Base-by-base conservation (phyloP, 2,888 invertebrate species). In the Heliconius sara region DNA sequence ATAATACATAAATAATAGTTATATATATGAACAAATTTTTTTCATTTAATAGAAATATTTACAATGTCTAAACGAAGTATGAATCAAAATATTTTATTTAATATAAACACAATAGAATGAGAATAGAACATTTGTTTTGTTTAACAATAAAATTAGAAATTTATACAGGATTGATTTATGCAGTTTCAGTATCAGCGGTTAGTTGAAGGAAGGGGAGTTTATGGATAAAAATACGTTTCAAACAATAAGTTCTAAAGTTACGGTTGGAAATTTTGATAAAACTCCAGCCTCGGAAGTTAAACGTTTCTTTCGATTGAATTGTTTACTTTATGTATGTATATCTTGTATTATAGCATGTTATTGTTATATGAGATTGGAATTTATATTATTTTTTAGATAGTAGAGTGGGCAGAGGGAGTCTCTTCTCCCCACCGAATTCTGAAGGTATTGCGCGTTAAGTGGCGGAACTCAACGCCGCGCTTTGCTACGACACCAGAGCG, bases 261-360 rank as follows among this genome's bases (percentile, higher is more conserved):
- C 76, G n/a, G 72, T 68, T 70, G 72, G 72, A 78, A 81, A 80
- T 74, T 76, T 80, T 76, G 65, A 72, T 76, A n/a, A 76, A 79
- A 78, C 79, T 77, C 70, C 25, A 25, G 25, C 30, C 65, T 80
- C 57, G n/a, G 25, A 66, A 52, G 73, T 73, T 30, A 80, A 66
- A 25, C 68, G 47, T 19, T 79, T 78, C 52, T 73, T 81, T 79
- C 22, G n/a, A 65, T 47, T 60, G 25, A 68, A 39, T 68, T 68
- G 68, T 79, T 79, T 75, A 63, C 39, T 67, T 39, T n/a, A 66
- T 25, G 16, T 66, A 47, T 16, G 47, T 57, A 57, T 57, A 57
- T 57, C 22, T 22, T 22, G 1, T 0, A 57, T 57, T 22, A 57
- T 57, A 57, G 5, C 0, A 47, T 47, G 6, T 16, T 47, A 47